These are phyloP conservation scores for Branchipolynoe longqiensis DNA, from an alignment of 2,888 invertebrate genomes.

Conservation along the genomic window DNA sequence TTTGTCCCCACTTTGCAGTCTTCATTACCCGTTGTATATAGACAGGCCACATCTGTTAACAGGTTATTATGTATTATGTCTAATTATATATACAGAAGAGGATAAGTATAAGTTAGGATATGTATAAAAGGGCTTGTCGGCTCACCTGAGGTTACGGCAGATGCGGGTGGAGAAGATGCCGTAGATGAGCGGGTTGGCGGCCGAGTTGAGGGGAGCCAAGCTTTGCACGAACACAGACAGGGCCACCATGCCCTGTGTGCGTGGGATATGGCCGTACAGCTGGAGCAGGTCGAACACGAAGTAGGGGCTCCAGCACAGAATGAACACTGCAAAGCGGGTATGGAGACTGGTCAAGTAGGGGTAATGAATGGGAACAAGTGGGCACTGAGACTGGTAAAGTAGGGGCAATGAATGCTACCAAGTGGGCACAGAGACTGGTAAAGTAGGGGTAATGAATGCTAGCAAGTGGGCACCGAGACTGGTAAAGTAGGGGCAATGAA, in stretches of 20 bases:
- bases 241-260: conserved; percentile 90
- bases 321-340: conserved; percentile 92
- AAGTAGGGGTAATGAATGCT: no score
- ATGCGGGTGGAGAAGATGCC: conserved; percentile 95
- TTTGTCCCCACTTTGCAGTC: no score
- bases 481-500: no score
- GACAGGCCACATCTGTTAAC: no score
- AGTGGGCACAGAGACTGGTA: no score
- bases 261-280: conserved; percentile 82
- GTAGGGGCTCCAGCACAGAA: conserved; percentile 97
- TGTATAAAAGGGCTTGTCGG: background rate
- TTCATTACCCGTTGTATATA: no score
- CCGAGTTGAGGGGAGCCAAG: conserved; percentile 94
- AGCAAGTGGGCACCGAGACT: no score
- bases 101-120: background rate
- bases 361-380: background rate
- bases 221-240: conserved; percentile 95
- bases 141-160: conserved; percentile 91
- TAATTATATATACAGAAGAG: background rate
- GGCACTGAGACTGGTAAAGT: no score
- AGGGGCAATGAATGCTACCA: no score
- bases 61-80: background rate
- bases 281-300: conserved; percentile 89
- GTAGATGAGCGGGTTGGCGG: conserved; percentile 96
- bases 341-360: no score